Evolutionary conservation across 2,888 invertebrate genomes (phyloP).

Genomic region (Tetranychus piercei): DNA sequence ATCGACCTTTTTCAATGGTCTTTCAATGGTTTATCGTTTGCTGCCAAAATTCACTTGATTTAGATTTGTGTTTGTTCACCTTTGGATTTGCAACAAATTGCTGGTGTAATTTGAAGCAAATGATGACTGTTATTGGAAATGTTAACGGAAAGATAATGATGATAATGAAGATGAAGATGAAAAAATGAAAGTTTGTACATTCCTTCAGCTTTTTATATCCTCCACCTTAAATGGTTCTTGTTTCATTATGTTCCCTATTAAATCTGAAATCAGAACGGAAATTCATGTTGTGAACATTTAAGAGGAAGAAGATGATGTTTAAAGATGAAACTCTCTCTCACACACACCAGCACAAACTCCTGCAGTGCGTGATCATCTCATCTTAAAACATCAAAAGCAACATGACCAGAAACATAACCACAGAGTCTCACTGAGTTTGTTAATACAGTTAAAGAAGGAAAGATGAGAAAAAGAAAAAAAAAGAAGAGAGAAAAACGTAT

Average conservation of each 20-base stretch:
- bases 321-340: background rate
- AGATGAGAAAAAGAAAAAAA: background rate
- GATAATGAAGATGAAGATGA: background rate
- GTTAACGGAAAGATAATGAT: background rate
- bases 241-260: background rate
- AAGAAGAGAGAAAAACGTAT: background rate
- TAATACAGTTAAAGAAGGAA: background rate
- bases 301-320: background rate
- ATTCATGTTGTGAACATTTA: background rate
- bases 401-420: background rate
- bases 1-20: too few species aligned
- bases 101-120: too few species aligned
- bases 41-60: too few species aligned
- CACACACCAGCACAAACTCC: background rate
- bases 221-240: background rate
- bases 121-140: too few species aligned
- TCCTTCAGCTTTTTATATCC: background rate
- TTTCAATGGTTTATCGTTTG: too few species aligned
- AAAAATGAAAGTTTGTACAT: background rate
- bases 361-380: conserved; percentile 1
- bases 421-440: background rate
- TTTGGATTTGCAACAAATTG: too few species aligned
- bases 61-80: too few species aligned
- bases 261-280: background rate
- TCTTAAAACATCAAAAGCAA: background rate